Percentiles rank a stretch among this genome's conserved stretches.
Conservation (phyloP, 2,888 invertebrate species). For the Diarsia brunnea region DNA sequence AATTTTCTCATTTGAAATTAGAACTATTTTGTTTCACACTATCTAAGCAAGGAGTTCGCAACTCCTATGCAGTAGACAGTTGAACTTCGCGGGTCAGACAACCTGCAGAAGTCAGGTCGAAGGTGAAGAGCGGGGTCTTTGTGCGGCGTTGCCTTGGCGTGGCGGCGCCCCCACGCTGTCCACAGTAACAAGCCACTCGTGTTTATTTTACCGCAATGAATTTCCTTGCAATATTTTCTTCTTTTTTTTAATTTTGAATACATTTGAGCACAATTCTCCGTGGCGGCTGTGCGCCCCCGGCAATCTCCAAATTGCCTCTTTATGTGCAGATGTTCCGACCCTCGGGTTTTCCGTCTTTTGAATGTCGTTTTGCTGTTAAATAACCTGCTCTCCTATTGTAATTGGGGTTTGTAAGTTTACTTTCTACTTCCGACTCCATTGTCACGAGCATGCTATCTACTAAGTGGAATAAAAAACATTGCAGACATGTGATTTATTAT, state of each 20-base stretch:
- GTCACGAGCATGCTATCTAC: slow-evolving; percentile 27
- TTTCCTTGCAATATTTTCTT: slow-evolving; percentile 87
- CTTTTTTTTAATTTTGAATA: slow-evolving; percentile 89
- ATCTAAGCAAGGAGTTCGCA: slow-evolving; percentile 13
- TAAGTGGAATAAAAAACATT: slow-evolving; percentile 41
- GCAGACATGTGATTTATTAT: neutral
- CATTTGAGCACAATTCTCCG: slow-evolving; percentile 89
- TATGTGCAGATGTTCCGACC: slow-evolving; percentile 91
- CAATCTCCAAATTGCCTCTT: slow-evolving; percentile 91
- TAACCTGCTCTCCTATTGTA: slow-evolving; percentile 89
- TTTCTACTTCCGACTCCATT: slow-evolving; percentile 69
- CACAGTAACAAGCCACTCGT: slow-evolving; percentile 85
- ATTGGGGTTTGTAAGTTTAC: slow-evolving; percentile 84
- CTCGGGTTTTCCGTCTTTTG: slow-evolving; percentile 90
- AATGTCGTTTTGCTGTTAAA: slow-evolving; percentile 90
- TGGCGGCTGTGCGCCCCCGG: slow-evolving; percentile 88
- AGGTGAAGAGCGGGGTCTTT: slow-evolving; percentile 55
- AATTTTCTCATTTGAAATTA: slow-evolving; percentile 60
- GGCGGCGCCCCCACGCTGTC: slow-evolving; percentile 67
- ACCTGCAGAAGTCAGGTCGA: slow-evolving; percentile 38
- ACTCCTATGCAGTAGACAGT: neutral
- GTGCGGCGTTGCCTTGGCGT: slow-evolving; percentile 55
- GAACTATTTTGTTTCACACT: slow-evolving; percentile 37
- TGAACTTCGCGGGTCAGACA: slow-evolving; percentile 23
- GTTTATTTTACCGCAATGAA: slow-evolving; percentile 90